Evolutionary conservation across 2,797 vertebrate genomes (phyloP), one percentile per base, ranked within the genome.

Genomic region (Labroides dimidiatus): DNA sequence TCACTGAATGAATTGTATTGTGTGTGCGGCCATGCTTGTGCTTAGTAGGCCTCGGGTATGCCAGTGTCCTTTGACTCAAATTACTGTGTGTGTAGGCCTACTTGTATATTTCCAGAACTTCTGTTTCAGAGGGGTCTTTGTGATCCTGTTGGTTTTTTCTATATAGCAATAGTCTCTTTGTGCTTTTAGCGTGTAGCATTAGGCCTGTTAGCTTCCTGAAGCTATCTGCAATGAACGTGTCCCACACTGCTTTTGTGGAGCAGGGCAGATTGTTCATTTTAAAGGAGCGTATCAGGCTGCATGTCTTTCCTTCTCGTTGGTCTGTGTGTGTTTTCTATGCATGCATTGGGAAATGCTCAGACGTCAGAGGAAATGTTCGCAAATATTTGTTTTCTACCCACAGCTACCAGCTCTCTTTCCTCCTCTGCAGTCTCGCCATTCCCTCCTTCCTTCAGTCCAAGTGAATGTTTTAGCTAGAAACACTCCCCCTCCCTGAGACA

Each of bases 1-100:
- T 88, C 89, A 85, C 88, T 94, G 93, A 94, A 94, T 94, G 94
- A 94, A 94, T 93, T 93, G 93, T 92, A 94, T 95, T 95, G 93
- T 94, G 92, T 88, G 87, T 69, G 83, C 74, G 77, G 87, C 93
- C 91, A 91, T 92, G 92, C 93, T 93, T 86, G 81, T 55, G 86
- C 77, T 78, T 89, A 73, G 79, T 88, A 88, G 85, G 88, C 91
- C 86, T 86, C 23, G 84, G 86, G 74, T 92, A 86, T 78, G 82
- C 84, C 78, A 82, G 71, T 79, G 88, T 91, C 82, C 81, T 88
- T 84, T 87, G 69, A 72, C 89, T 91, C 85, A 81, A 75, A 88
- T 90, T 87, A 87, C 88, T 81, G 58, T 61, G 70, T 79, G 77
- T 86, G 74, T 78, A 84, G 75, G 69, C 73, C 72, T 82, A 36